Conservation (phyloP, 2,888 invertebrate species). For the Timema podura region DNA sequence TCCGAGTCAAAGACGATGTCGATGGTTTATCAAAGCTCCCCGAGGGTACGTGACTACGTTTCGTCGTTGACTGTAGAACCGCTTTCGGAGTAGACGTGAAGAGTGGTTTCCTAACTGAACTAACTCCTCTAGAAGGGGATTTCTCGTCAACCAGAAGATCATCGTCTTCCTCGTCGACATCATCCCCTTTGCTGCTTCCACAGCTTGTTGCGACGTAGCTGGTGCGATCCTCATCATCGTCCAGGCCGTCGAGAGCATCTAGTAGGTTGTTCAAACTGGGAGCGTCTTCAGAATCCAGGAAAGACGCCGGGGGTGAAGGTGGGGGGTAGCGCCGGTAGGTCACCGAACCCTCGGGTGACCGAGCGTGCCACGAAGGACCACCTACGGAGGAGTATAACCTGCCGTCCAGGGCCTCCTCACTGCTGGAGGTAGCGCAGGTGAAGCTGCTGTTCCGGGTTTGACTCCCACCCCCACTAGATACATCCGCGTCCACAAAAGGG, state of each 20-base stretch:
- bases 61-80: too few species aligned
- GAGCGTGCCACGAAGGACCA: neutral
- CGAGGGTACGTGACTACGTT: too few species aligned
- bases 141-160: too few species aligned
- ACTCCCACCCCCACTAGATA: conserved; percentile 27
- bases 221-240: conserved; percentile 14
- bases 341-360: neutral
- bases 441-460: conserved; percentile 24
- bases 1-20: too few species aligned
- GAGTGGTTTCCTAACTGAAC: too few species aligned
- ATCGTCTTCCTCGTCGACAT: too few species aligned
- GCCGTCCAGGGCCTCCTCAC: conserved; percentile 19
- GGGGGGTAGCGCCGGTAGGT: neutral
- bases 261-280: conserved; percentile 29
- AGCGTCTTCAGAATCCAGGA: conserved; percentile 26
- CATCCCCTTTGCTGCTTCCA: too few species aligned
- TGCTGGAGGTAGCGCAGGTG: conserved; percentile 19
- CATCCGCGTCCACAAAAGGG: conserved; percentile 38
- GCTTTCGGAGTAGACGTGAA: too few species aligned
- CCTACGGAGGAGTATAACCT: conserved; percentile 2
- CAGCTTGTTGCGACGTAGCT: too few species aligned
- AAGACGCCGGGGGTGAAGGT: conserved; percentile 11
- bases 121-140: too few species aligned
- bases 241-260: conserved; percentile 27
- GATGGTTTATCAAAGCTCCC: too few species aligned